Conservation (phyloP, 2,797 vertebrate species). For the Macropodus opercularis region DNA sequence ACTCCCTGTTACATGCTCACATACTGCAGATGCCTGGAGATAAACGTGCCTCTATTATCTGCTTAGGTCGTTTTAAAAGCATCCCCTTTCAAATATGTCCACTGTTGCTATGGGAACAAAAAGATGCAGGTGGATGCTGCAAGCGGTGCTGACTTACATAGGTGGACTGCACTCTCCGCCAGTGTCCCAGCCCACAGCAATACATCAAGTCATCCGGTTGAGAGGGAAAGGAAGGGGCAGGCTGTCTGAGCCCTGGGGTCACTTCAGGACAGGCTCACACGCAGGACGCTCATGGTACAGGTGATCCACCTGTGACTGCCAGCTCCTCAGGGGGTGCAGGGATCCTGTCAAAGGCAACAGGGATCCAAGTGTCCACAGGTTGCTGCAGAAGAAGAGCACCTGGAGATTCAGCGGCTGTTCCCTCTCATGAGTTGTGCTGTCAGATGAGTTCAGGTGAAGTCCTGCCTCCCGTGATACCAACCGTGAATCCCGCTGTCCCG, state of each 20-base stretch:
- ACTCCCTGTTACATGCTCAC: conserved; percentile 2
- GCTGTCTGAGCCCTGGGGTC: conserved; percentile 62
- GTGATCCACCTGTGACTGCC: conserved; percentile 53
- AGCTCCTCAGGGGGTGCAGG: conserved; percentile 18
- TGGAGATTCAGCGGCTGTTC: conserved; percentile 9
- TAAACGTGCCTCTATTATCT: conserved; percentile 10
- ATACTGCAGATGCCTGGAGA: conserved; percentile 16
- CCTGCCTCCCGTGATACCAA: conserved; percentile 18
- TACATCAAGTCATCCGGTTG: conserved; percentile 94
- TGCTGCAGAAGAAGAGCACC: conserved; percentile 17
- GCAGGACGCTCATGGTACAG: conserved; percentile 61
- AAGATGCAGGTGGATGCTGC: conserved; percentile 33
- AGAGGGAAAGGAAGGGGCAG: conserved; percentile 72
- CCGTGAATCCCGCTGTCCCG: conserved; percentile 21
- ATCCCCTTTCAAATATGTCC: conserved; percentile 17
- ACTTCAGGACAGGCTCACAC: conserved; percentile 49
- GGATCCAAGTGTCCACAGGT: conserved; percentile 36
- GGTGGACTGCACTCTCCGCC: conserved; percentile 94
- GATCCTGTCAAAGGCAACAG: background rate
- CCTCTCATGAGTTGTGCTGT: conserved; percentile 37
- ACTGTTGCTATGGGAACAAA: conserved; percentile 64
- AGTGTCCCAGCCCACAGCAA: conserved; percentile 99
- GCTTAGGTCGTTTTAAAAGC: conserved; percentile 3
- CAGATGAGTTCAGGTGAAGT: conserved; percentile 43
- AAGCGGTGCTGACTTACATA: conserved; percentile 83